phyloP scores from a whole-genome alignment of 1,140 invertebrate genomes.

The Druon quercuslanigerum region DNA sequence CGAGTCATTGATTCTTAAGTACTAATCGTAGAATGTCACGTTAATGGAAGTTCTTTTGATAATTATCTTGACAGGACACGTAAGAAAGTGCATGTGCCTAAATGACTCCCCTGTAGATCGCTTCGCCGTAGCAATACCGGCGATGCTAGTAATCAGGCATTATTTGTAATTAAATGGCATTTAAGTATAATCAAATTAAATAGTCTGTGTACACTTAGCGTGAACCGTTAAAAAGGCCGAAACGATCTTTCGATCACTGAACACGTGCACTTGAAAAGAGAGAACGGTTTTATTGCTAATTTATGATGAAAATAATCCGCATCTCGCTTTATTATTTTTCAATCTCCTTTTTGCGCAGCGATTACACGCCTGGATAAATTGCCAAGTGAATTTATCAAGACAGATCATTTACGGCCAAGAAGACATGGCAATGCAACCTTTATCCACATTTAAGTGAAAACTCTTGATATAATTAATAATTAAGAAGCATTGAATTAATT shows the following conservation, averaged over 20 bases:
- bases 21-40: neutral
- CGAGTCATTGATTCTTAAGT: neutral
- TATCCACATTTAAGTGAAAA: neutral
- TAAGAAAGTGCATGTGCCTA: constrained; percentile 9
- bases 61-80: constrained; percentile 3
- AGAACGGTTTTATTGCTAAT: constrained; percentile 11
- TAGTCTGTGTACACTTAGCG: neutral
- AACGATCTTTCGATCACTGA: neutral
- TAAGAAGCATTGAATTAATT: too few relatives aligned
- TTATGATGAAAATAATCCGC: constrained; percentile 7
- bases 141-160: neutral
- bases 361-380: neutral
- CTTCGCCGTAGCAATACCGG: neutral
- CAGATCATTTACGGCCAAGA: neutral
- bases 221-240: neutral
- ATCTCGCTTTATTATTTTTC: neutral
- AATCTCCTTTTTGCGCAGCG: neutral
- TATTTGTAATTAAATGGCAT: constrained; percentile 25
- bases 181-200: constrained; percentile 15
- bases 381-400: neutral
- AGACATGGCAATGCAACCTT: neutral
- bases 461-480: neutral
- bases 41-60: neutral
- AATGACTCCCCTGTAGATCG: neutral
- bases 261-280: neutral